phyloP scores from a whole-genome alignment of 2,113 vertebrate species.

The Xiphophorus maculatus region DNA sequence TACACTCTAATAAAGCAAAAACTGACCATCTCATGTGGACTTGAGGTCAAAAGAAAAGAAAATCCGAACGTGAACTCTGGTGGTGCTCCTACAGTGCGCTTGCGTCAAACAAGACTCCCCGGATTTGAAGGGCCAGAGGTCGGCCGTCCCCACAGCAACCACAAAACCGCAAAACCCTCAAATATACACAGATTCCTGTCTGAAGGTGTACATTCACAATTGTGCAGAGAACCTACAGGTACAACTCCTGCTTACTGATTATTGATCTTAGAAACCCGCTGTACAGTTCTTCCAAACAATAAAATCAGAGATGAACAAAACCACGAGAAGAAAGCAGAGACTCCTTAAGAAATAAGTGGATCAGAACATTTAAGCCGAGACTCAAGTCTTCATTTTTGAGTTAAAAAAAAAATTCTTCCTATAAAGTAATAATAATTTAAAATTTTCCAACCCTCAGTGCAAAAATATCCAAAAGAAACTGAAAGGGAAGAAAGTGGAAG shows the following conservation, averaged over 20 bases:
- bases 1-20: not conserved
- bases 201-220: constrained; percentile 69
- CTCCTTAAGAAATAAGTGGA: constrained; percentile 54
- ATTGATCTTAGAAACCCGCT: constrained; percentile 33
- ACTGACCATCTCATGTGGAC: not conserved
- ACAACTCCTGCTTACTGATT: constrained; percentile 7
- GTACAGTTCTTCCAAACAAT: constrained; percentile 35
- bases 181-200: constrained; percentile 36
- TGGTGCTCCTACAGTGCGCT: no score
- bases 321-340: constrained; percentile 52
- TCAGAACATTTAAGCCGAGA: constrained; percentile 18
- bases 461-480: constrained; percentile 58
- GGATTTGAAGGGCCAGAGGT: constrained; percentile 52
- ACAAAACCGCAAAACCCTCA: constrained; percentile 32
- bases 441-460: constrained; percentile 61
- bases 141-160: constrained; percentile 62
- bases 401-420: constrained; percentile 39
- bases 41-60: not conserved
- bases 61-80: no score
- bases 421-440: constrained; percentile 73
- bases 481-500: constrained; percentile 38
- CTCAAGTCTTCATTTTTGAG: not conserved
- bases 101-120: not conserved
- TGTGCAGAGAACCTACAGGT: constrained; percentile 28
- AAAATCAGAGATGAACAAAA: constrained; percentile 15